Evolutionary conservation across 2,797 vertebrate species (phyloP).

Genomic region (Danio kyathit): DNA sequence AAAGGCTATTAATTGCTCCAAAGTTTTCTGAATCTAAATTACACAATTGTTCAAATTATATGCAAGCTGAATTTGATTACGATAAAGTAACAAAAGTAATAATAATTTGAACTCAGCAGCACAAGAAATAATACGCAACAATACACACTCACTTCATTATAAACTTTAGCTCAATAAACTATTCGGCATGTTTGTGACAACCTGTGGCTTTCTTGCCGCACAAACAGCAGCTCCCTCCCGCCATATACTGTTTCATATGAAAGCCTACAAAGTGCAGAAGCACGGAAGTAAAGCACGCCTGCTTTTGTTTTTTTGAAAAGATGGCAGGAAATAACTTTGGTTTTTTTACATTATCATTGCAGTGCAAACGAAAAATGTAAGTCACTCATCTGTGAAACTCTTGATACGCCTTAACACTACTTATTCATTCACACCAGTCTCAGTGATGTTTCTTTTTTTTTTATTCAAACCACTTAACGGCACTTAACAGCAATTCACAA

Average conservation of each 20-base stretch:
- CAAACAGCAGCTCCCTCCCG: not conserved
- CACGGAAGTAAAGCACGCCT: constrained; percentile 26
- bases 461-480: constrained; percentile 5
- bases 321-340: constrained; percentile 9
- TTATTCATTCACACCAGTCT: not conserved
- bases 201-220: constrained; percentile 2
- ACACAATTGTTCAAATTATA: not conserved
- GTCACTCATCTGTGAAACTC: not conserved
- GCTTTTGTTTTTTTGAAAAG: not conserved
- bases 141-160: too few relatives aligned
- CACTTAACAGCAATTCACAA: constrained; percentile 28
- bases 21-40: not conserved
- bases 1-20: too few relatives aligned
- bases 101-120: not conserved
- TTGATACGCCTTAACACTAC: not conserved
- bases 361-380: not conserved
- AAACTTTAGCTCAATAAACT: too few relatives aligned
- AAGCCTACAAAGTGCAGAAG: constrained; percentile 10
- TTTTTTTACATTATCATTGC: not conserved
- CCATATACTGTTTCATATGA: not conserved
- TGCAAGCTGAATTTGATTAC: not conserved
- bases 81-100: not conserved
- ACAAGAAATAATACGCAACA: too few relatives aligned
- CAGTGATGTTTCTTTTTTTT: too few relatives aligned
- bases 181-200: not conserved